Evolutionary conservation across 2,888 invertebrate species (phyloP).

Genomic region (Leptinotarsa tumamoca): DNA sequence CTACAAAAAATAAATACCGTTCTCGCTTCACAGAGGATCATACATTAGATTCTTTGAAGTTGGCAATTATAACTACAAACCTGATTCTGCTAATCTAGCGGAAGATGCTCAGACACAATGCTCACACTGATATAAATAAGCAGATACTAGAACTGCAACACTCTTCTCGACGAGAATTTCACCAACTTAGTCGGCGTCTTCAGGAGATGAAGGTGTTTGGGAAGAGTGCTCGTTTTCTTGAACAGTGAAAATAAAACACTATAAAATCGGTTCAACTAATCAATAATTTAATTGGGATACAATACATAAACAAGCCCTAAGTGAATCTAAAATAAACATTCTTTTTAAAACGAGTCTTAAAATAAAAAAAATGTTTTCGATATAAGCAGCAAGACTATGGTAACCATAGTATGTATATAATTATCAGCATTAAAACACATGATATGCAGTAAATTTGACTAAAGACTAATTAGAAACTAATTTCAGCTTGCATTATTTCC

Average conservation of each 20-base stretch:
- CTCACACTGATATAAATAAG: no score
- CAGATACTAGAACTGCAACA: no score
- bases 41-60: no score
- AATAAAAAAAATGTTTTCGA: conserved; percentile 44
- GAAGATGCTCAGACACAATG: no score
- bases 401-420: conserved; percentile 27
- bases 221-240: background rate
- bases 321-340: conserved; percentile 42
- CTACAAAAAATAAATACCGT: no score
- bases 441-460: conserved; percentile 45
- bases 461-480: conserved; percentile 39
- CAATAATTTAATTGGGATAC: conserved; percentile 50
- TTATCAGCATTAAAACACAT: conserved; percentile 35
- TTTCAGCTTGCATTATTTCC: conserved; percentile 39
- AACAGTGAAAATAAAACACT: conserved; percentile 25
- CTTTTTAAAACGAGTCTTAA: conserved; percentile 29
- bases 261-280: conserved; percentile 42
- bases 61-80: no score
- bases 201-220: no score
- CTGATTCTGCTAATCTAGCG: no score
- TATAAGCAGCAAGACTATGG: conserved; percentile 42
- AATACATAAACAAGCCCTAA: conserved; percentile 39
- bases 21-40: no score
- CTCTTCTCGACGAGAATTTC: no score
- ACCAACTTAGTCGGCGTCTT: no score